Evolutionary conservation across 2,797 vertebrate genomes (phyloP).

Genomic region (Lateolabrax maculatus): DNA sequence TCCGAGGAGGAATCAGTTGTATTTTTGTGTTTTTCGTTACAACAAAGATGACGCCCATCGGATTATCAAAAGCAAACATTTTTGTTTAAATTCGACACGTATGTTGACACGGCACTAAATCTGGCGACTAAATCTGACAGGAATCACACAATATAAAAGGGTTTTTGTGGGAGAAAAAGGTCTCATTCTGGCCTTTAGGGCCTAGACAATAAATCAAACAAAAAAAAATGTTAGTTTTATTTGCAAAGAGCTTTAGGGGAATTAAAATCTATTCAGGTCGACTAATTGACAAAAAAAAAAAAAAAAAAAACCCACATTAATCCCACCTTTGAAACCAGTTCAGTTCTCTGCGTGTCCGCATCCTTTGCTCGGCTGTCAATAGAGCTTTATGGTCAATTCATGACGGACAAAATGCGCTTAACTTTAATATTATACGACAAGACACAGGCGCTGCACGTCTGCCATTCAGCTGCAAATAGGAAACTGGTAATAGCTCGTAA

Average conservation of each 20-base stretch:
- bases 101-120: not conserved
- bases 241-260: slow-evolving; percentile 43
- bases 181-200: slow-evolving; percentile 34
- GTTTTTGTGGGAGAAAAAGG: not conserved
- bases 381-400: slow-evolving; percentile 47
- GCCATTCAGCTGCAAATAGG: slow-evolving; percentile 33
- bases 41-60: rapidly evolving
- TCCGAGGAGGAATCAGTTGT: rapidly evolving
- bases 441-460: slow-evolving; percentile 27
- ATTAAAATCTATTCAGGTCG: slow-evolving; percentile 46
- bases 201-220: not conserved
- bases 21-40: not conserved
- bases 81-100: not conserved
- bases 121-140: not conserved
- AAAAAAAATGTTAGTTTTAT: slow-evolving; percentile 31
- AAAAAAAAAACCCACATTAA: too few species aligned
- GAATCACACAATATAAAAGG: not conserved
- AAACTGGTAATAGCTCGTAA: slow-evolving; percentile 9
- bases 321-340: slow-evolving; percentile 43
- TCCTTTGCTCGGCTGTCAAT: slow-evolving; percentile 33
- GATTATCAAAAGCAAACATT: not conserved
- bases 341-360: slow-evolving; percentile 19
- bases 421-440: slow-evolving; percentile 44
- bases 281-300: slow-evolving; percentile 46
- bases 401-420: slow-evolving; percentile 37